Evolutionary conservation across 1,140 invertebrate genomes (phyloP).

Genomic region (Pseudomyrmex pallidus): DNA sequence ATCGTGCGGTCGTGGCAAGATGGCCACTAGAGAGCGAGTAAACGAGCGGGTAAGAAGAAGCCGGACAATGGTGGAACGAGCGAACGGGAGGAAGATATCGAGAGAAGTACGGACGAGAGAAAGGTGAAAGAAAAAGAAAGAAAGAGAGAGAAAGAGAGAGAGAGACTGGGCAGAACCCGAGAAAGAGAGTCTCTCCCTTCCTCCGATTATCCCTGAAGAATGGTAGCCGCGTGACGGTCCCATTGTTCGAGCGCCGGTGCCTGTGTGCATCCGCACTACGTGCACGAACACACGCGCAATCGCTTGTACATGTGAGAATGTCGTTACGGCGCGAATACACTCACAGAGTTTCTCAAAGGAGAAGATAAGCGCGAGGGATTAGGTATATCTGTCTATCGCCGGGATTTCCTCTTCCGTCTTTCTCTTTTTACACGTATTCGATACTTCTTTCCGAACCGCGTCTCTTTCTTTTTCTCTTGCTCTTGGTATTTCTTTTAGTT

Average conservation of each 20-base stretch:
- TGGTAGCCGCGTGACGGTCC: slow-evolving; percentile 78
- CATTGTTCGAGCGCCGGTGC: slow-evolving; percentile 77
- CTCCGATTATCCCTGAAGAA: slow-evolving; percentile 79
- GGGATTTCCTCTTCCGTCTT: slow-evolving; percentile 26
- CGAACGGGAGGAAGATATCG: background rate
- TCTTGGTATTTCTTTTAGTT: slow-evolving; percentile 10
- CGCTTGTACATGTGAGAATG: background rate
- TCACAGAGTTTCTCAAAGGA: background rate
- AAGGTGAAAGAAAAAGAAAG: slow-evolving; percentile 3
- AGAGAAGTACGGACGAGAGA: background rate
- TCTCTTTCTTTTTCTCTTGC: slow-evolving; percentile 17
- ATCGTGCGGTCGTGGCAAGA: background rate
- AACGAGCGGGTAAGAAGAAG: slow-evolving; percentile 25
- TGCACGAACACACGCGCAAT: slow-evolving; percentile 41
- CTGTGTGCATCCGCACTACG: slow-evolving; percentile 59
- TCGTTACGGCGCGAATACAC: background rate
- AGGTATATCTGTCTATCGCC: slow-evolving; percentile 52
- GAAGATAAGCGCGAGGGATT: slow-evolving; percentile 15
- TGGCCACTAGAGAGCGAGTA: background rate
- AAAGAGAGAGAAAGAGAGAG: slow-evolving; percentile 16
- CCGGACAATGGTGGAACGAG: no score
- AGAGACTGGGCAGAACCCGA: slow-evolving; percentile 43
- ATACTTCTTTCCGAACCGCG: background rate
- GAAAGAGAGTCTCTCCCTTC: slow-evolving; percentile 57
- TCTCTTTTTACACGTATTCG: slow-evolving; percentile 4